A percentile compares a stretch with the other conserved stretches of the same genome.
Conservation (phyloP, 2,888 invertebrate genomes). For the Glaucopsyche alexis region DNA sequence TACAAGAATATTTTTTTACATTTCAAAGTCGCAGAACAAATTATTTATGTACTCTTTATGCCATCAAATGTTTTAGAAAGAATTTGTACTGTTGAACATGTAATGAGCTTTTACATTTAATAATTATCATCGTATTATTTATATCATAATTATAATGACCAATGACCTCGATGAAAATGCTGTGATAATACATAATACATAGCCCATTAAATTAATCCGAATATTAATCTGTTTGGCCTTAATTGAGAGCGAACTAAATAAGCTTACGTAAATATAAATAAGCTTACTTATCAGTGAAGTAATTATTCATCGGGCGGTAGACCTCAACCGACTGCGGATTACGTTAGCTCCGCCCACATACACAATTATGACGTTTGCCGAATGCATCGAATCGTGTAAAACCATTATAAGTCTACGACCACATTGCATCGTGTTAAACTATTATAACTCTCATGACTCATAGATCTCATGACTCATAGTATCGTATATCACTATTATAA, state of each 20-base stretch:
- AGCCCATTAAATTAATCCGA: conserved; percentile 1
- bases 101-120: not conserved
- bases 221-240: conserved; percentile 17
- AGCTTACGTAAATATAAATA: conserved; percentile 17
- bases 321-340: not conserved
- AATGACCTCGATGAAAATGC: not conserved
- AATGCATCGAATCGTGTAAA: not conserved
- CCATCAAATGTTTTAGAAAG: not conserved
- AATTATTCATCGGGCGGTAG: conserved; percentile 7
- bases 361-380: not conserved
- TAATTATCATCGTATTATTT: too few relatives aligned
- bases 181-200: not conserved
- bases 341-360: not conserved
- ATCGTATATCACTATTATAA: not conserved
- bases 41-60: not conserved
- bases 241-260: conserved; percentile 7
- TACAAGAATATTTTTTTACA: conserved; percentile 2
- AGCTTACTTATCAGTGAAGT: not conserved
- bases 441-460: too few relatives aligned
- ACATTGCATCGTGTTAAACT: not conserved
- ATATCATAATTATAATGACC: not conserved
- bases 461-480: too few relatives aligned
- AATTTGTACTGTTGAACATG: not conserved
- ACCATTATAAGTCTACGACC: too few relatives aligned
- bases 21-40: not conserved